These are phyloP conservation scores for Diploptera punctata DNA, from an alignment of 2,888 invertebrate species.

Conservation along the genomic window DNA sequence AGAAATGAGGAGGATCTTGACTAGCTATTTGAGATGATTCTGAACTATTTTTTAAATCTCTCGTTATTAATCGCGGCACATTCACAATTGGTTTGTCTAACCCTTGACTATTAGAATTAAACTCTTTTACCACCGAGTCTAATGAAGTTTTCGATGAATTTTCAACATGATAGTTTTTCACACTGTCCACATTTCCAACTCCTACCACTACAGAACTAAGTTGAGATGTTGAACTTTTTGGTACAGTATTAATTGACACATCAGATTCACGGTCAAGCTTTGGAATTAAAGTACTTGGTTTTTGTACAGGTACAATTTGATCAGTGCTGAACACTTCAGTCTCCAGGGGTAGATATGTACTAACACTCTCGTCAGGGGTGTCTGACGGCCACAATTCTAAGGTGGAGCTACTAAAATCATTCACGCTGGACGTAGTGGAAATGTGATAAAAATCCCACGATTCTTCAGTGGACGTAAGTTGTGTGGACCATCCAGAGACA, in stretches of 20 bases:
- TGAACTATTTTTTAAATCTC: conserved; percentile 24
- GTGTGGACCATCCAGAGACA: no score
- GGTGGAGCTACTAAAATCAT: no score
- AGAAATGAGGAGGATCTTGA: conserved; percentile 10
- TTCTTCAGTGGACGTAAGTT: no score
- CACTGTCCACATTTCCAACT: background rate
- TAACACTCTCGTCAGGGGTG: background rate
- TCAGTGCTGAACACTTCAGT: background rate
- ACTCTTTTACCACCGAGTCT: background rate
- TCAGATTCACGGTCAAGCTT: background rate
- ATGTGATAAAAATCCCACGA: no score
- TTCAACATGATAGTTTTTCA: no score
- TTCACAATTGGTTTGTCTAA: conserved; percentile 8
- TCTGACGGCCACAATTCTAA: no score
- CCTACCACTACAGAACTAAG: background rate
- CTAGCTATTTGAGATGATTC: conserved; percentile 17
- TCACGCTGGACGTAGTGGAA: no score
- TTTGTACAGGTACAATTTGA: background rate
- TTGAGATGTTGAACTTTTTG: background rate
- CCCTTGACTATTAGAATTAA: background rate
- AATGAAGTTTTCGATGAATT: background rate
- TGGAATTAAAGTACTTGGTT: background rate
- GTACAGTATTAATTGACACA: conserved; percentile 1
- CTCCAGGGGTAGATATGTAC: background rate
- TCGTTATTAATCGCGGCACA: conserved; percentile 11